Evolutionary conservation across 1,140 invertebrate species (phyloP).

Genomic region (Meloidogyne chitwoodi): DNA sequence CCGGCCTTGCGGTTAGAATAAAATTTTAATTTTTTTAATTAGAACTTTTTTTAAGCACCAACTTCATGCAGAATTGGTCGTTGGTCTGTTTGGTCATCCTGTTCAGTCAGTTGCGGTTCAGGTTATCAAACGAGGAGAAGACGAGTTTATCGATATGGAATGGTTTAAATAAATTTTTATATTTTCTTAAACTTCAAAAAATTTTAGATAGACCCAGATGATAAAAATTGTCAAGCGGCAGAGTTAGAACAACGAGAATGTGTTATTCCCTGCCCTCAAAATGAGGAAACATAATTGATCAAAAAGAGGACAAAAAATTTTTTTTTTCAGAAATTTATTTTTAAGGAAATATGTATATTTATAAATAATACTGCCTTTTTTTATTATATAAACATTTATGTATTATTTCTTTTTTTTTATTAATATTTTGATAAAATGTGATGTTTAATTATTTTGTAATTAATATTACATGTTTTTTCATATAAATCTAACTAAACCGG

Average conservation of each 20-base stretch:
- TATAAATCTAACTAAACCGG: too few species aligned
- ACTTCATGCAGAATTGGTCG: constrained; percentile 44
- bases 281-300: not conserved
- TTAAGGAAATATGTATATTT: too few species aligned
- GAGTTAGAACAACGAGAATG: constrained; percentile 45
- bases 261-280: constrained; percentile 43
- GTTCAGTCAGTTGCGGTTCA: constrained; percentile 41
- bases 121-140: constrained; percentile 43
- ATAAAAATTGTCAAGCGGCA: constrained; percentile 36
- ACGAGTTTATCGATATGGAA: constrained; percentile 39
- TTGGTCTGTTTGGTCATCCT: constrained; percentile 55
- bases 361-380: too few species aligned
- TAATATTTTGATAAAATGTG: too few species aligned
- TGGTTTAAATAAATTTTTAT: not conserved
- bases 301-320: not conserved
- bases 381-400: too few species aligned
- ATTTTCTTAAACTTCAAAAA: not conserved
- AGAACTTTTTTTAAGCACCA: constrained; percentile 36
- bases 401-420: too few species aligned
- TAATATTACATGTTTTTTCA: too few species aligned
- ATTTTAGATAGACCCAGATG: constrained; percentile 39
- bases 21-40: not conserved
- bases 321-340: too few species aligned
- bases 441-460: too few species aligned
- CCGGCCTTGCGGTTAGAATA: constrained; percentile 59